phyloP scores from a whole-genome alignment of 2,797 vertebrate species.

The Danio tinwini region DNA sequence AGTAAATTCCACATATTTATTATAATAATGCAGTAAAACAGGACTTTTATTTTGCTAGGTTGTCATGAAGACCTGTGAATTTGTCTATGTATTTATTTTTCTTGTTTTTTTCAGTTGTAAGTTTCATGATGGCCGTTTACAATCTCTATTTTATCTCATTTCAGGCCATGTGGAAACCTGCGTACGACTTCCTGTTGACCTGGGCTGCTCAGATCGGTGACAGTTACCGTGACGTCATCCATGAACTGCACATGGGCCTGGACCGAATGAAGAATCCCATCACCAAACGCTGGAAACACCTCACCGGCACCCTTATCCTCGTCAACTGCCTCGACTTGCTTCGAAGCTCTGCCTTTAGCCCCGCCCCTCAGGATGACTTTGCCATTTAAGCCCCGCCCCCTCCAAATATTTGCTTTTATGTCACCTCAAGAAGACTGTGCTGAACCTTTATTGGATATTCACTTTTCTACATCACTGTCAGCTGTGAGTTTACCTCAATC shows the following conservation, averaged over 20 bases:
- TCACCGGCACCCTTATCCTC: conserved; percentile 92
- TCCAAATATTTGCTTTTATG: neutral
- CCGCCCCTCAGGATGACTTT: conserved; percentile 86
- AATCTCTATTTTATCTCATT: neutral
- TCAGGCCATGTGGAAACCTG: conserved; percentile 98
- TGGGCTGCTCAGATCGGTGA: conserved; percentile 95
- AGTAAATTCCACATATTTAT: too few species aligned
- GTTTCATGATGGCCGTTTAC: neutral
- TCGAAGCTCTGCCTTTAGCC: conserved; percentile 90
- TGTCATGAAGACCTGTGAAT: too few species aligned
- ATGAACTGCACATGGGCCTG: conserved; percentile 92
- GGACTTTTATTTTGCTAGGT: too few species aligned
- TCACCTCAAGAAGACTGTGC: conserved; percentile 11
- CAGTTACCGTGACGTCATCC: conserved; percentile 95
- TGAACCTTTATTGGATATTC: conserved; percentile 3
- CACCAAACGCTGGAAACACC: conserved; percentile 96
- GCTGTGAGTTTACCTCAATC: conserved; percentile 42
- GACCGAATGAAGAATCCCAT: conserved; percentile 97
- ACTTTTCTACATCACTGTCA: conserved; percentile 19
- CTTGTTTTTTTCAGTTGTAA: neutral
- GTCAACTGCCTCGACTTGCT: conserved; percentile 94
- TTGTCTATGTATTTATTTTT: too few species aligned
- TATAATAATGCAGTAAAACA: too few species aligned
- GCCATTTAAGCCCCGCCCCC: conserved; percentile 78
- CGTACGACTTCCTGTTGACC: conserved; percentile 94